Conservation (phyloP, 37 sponge, comb jelly and placozoan species). For the Axinella damicornis region DNA sequence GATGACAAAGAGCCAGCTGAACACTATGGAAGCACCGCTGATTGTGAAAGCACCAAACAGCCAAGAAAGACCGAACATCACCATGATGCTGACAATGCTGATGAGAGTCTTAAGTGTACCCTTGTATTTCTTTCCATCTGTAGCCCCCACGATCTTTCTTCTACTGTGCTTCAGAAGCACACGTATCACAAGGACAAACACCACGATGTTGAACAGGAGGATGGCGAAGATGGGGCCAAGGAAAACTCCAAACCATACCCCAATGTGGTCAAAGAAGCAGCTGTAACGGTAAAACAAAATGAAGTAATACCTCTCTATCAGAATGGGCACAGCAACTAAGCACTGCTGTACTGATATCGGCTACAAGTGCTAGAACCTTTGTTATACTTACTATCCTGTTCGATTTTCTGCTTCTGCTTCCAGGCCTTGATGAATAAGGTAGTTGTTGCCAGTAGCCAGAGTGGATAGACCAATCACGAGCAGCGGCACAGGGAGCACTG, state of each 20-base stretch:
- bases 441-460: slow-evolving; percentile 38
- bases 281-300: not conserved
- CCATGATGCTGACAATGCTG: slow-evolving; percentile 44
- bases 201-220: slow-evolving; percentile 28
- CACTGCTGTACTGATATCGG: too few species aligned
- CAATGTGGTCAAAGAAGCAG: slow-evolving; percentile 32
- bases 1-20: slow-evolving; percentile 63
- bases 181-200: slow-evolving; percentile 5
- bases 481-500: too few species aligned
- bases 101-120: slow-evolving; percentile 25
- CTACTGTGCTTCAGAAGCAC: slow-evolving; percentile 20
- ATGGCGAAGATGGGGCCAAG: slow-evolving; percentile 20
- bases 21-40: slow-evolving; percentile 14
- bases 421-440: slow-evolving; percentile 4
- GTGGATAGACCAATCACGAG: slow-evolving; percentile 18
- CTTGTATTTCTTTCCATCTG: not conserved
- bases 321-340: too few species aligned
- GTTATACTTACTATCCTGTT: too few species aligned
- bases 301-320: too few species aligned
- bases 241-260: slow-evolving; percentile 36
- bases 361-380: too few species aligned
- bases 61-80: slow-evolving; percentile 65
- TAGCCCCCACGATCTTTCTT: not conserved
- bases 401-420: too few species aligned
- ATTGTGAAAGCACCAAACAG: slow-evolving; percentile 65